Evolutionary conservation across 30 jellyfish, hydroid and myxozoan species (phyloP).

Genomic region (Aurelia sp.): DNA sequence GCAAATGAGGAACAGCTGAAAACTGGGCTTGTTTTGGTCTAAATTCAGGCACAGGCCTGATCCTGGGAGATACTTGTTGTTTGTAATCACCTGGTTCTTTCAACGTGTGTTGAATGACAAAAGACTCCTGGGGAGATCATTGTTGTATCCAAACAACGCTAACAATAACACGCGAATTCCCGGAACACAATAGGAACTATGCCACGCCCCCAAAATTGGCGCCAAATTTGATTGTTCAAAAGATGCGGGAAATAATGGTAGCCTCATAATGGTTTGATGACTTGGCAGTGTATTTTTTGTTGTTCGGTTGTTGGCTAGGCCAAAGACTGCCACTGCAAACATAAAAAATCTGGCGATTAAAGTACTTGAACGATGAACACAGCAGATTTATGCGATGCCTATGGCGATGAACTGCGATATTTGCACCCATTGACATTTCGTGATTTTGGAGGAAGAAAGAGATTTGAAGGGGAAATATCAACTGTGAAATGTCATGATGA

Average conservation of each 20-base stretch:
- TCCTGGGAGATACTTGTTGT: too few species aligned
- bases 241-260: background rate
- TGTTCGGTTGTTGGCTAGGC: background rate
- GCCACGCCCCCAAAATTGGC: constrained; percentile 15
- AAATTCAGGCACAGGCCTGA: too few species aligned
- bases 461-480: constrained; percentile 48
- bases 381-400: constrained; percentile 78
- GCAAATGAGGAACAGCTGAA: background rate
- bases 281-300: constrained; percentile 3
- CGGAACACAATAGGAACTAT: too few species aligned
- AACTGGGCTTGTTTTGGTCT: too few species aligned
- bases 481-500: constrained; percentile 77
- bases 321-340: background rate
- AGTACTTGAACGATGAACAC: constrained; percentile 31
- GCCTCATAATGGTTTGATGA: constrained; percentile 42
- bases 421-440: constrained; percentile 37
- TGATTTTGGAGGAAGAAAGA: constrained; percentile 54
- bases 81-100: too few species aligned
- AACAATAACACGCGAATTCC: too few species aligned
- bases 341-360: too few species aligned
- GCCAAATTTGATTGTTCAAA: constrained; percentile 10
- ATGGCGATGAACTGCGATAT: constrained; percentile 71
- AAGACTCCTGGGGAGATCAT: too few species aligned
- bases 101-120: too few species aligned
- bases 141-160: too few species aligned